phyloP scores from a whole-genome alignment of 2,113 vertebrate species.

The Toxotes chatareus region DNA sequence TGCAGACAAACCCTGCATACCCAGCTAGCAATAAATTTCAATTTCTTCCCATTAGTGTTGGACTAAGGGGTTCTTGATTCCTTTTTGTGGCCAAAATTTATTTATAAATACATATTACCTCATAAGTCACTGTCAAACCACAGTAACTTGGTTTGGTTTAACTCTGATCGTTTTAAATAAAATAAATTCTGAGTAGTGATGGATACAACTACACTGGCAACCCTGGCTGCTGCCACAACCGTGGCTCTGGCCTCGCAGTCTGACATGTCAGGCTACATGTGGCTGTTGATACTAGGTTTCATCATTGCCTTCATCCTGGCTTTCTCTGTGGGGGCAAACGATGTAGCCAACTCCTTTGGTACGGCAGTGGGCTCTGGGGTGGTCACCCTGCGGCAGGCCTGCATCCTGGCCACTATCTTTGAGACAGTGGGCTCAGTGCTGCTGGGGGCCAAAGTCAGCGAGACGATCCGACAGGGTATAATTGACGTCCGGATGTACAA shows the following conservation, averaged over 20 bases:
- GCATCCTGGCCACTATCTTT: conserved; percentile 92
- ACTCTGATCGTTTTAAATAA: not conserved
- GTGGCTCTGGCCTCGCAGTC: conserved; percentile 49
- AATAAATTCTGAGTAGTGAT: conserved; percentile 52
- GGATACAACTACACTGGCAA: conserved; percentile 71
- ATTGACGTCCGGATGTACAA: conserved; percentile 92
- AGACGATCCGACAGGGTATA: conserved; percentile 94
- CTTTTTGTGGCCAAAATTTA: conserved; percentile 25
- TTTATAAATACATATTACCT: conserved; percentile 69
- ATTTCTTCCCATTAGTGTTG: conserved; percentile 28
- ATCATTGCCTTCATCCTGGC: conserved; percentile 95
- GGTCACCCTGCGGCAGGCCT: conserved; percentile 93
- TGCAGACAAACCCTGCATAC: conserved; percentile 64
- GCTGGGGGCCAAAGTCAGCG: conserved; percentile 95
- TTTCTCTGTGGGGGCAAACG: conserved; percentile 96
- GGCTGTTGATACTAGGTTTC: conserved; percentile 93
- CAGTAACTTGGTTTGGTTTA: conserved; percentile 41
- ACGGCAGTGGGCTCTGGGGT: conserved; percentile 96
- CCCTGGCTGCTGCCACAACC: conserved; percentile 70
- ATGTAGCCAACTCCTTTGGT: conserved; percentile 97
- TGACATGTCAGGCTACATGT: conserved; percentile 81
- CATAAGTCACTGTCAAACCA: conserved; percentile 59
- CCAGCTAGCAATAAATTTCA: conserved; percentile 83
- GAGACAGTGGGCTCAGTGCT: conserved; percentile 94
- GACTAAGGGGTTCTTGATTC: conserved; percentile 37